Evolutionary conservation across 2,113 vertebrate genomes (phyloP).

Genomic region (Poicephalus meyeri): DNA sequence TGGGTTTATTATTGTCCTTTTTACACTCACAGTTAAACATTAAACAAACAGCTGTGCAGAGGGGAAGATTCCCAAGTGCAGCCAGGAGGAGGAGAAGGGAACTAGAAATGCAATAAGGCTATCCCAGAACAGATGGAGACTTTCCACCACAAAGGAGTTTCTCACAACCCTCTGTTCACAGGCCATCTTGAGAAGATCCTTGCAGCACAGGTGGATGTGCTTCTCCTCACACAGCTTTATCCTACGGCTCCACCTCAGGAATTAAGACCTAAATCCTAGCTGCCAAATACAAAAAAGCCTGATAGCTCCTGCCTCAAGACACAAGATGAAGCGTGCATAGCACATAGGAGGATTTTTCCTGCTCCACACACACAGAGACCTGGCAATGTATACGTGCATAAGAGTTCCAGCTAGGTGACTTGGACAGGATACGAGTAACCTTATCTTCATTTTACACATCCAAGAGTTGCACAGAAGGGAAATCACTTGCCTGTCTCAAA

Average conservation of each 20-base stretch:
- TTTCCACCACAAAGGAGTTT: background rate
- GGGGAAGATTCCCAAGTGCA: background rate
- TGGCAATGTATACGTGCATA: background rate
- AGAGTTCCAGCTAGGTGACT: background rate
- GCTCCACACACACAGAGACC: background rate
- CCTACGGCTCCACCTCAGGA: background rate
- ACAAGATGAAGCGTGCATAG: background rate
- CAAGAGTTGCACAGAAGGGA: background rate
- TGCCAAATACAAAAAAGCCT: background rate
- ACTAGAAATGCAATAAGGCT: background rate
- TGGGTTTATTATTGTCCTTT: background rate
- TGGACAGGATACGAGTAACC: background rate
- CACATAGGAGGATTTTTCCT: background rate
- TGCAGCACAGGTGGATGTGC: background rate
- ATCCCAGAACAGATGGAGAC: background rate
- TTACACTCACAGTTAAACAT: background rate
- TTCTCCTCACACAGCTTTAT: background rate
- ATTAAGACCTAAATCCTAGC: background rate
- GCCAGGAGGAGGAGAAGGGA: background rate
- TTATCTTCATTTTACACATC: background rate
- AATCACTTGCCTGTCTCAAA: background rate
- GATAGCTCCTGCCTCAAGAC: background rate
- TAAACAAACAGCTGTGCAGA: background rate
- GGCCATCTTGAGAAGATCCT: background rate
- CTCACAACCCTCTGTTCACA: background rate